Base-by-base conservation (phyloP, 2,888 invertebrate species). In the Prenolepis imparis region DNA sequence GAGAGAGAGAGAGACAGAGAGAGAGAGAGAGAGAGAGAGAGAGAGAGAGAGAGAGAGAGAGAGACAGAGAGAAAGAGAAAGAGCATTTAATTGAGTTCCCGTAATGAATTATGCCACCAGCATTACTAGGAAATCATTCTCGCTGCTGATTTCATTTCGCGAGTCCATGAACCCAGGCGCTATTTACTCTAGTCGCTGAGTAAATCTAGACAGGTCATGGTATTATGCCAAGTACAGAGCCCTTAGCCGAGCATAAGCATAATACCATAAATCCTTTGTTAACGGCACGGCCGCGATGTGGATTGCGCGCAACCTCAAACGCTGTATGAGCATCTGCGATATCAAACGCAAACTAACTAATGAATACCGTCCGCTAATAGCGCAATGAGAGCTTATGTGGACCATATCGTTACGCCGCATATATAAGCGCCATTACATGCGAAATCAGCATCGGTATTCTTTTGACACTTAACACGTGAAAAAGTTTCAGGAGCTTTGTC, bases 201-300 rank as follows among this genome's bases (percentile, higher is more conserved):
- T 59, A 78, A 67, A 83, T 77, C 82, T 77, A 83, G 64, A 64
- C 64, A 83, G 63, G 80, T 83, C 68, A 66, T 70, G 72, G 64
- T 80, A 83, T 83, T 83, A 80, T 80, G 83, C 68, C 68, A 83
- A 68, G 83, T 68, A 70, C 80, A 80, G 80, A 57, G 39, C 64
- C 28, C 80, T 80, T 83, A 83, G 44, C 55, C 70, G 70, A 52
- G 70, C 55, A 64, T 83, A 80, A 83, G 83, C 83, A 80, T 55
- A 70, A 70, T 70, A 80, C 70, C 70, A 83, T 83, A 83, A 83
- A 83, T 80, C 83, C 83, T 83, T 83, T 83, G 80, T 83, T 80
- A 72, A 68, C 70, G 70, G 80, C 70, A 44, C 48, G 64, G 64
- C 70, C 70, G 61, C 64, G 70, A 70, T 83, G 77, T 21, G 83